phyloP scores from a whole-genome alignment of 2,113 vertebrate genomes.

The Oreocharis arfaki region DNA sequence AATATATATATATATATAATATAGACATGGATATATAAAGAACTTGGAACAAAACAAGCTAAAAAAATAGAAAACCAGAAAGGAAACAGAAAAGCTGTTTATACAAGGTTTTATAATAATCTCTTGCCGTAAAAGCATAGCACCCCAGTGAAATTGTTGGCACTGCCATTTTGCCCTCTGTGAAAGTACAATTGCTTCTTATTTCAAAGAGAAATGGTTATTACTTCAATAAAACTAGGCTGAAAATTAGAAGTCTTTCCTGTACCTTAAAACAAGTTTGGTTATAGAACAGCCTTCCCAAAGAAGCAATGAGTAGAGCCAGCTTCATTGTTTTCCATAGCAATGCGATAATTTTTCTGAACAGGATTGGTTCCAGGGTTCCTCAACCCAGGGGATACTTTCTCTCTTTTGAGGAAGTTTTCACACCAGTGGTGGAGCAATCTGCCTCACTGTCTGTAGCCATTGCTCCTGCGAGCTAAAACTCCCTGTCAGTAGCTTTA shows the following conservation, averaged over 20 bases:
- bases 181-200: neutral
- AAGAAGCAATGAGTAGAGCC: neutral
- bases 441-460: neutral
- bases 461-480: neutral
- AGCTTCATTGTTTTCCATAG: neutral
- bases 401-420: neutral
- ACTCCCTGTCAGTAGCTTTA: neutral
- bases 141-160: neutral
- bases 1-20: neutral
- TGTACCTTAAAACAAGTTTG: neutral
- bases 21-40: neutral
- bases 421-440: neutral
- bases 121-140: neutral
- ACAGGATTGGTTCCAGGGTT: neutral
- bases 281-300: neutral
- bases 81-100: neutral
- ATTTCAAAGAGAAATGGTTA: neutral
- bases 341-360: neutral
- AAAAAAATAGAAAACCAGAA: neutral
- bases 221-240: neutral
- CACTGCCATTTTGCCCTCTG: neutral
- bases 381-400: neutral
- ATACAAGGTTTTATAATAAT: neutral
- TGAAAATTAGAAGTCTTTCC: neutral
- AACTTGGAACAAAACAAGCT: neutral